Evolutionary conservation across 2,797 vertebrate species (phyloP), one percentile per base, ranked within the genome.

Genomic region (Glyptemys insculpta): DNA sequence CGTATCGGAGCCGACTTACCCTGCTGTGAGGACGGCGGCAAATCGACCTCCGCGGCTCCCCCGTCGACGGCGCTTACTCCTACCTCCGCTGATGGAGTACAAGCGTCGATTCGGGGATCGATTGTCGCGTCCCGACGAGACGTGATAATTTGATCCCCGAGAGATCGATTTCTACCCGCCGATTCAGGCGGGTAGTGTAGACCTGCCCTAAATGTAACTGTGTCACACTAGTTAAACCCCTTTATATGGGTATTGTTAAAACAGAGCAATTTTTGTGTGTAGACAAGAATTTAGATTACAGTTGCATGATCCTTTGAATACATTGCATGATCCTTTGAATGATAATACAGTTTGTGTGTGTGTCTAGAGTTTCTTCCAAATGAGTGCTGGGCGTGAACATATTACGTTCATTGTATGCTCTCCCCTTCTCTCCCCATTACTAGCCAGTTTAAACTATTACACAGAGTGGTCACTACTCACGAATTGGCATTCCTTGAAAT

Each of bases 191-290:
- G 41, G 41, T 41, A 41, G 41, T 41, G 41, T 41, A 41, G 41
- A 41, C 41, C 41, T 41, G 41, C 41, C 41, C 41, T 41, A 41
- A 41, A 5, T 9, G 21, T 72, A n/a, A 57, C 0, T 5, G 79
- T 85, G 16, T 3, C 53, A 41, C 0, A 0, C 37, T 34, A 47
- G 37, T 85, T 31, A 18, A 0, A 0, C 44, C 59, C n/a, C 5
- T 44, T 44, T 34, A 14, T 19, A 1, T 12, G 1, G 84, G 27
- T 37, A 59, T 54, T 41, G 23, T 52, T 88, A 49, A 25, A 85
- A 74, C 0, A 0, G 52, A 34, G 37, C 49, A 0, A 0, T 47
- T 88, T 2, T 65, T 50, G 21, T 16, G 57, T 0, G 0, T 27
- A 34, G 56, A 7, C 62, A 54, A 79, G 49, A 83, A 37, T 57